Evolutionary conservation across 2,113 vertebrate genomes (phyloP).

Genomic region (Ciconia maguari): DNA sequence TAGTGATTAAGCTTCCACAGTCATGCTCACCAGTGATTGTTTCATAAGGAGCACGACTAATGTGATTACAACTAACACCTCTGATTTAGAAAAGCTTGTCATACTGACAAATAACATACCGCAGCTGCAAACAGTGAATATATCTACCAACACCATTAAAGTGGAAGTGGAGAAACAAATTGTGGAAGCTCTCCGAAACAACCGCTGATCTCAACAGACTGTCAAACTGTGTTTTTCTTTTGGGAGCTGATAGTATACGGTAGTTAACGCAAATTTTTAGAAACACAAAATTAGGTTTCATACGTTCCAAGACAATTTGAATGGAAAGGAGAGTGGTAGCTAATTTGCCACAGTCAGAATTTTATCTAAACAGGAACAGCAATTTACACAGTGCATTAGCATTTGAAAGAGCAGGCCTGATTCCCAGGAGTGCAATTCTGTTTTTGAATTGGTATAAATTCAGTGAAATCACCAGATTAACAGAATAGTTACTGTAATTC

Average conservation of each 20-base stretch:
- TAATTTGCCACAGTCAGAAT: conserved; percentile 48
- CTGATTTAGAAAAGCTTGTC: background rate
- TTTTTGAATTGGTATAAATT: conserved; percentile 16
- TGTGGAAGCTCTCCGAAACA: conserved; percentile 9
- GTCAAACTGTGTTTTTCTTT: conserved; percentile 26
- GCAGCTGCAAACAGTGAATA: background rate
- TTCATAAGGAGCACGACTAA: background rate
- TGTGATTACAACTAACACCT: conserved; percentile 20
- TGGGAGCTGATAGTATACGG: background rate
- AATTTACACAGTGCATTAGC: conserved; percentile 46
- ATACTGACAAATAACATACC: background rate
- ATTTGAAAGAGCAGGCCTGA: conserved; percentile 41
- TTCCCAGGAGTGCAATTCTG: conserved; percentile 21
- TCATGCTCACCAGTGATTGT: background rate
- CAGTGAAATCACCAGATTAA: conserved; percentile 40
- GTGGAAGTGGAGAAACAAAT: conserved; percentile 2
- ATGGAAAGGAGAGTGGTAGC: conserved; percentile 53
- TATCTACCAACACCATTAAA: conserved; percentile 1
- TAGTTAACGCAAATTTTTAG: background rate
- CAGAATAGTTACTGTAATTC: conserved; percentile 19
- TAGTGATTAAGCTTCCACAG: conserved; percentile 13
- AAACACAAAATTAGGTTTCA: conserved; percentile 39
- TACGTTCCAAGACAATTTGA: conserved; percentile 30
- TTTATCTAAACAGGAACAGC: conserved; percentile 55
- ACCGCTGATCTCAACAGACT: conserved; percentile 25